phyloP scores from a whole-genome alignment of 2,113 vertebrate genomes.

The Dryoscopus gambensis region DNA sequence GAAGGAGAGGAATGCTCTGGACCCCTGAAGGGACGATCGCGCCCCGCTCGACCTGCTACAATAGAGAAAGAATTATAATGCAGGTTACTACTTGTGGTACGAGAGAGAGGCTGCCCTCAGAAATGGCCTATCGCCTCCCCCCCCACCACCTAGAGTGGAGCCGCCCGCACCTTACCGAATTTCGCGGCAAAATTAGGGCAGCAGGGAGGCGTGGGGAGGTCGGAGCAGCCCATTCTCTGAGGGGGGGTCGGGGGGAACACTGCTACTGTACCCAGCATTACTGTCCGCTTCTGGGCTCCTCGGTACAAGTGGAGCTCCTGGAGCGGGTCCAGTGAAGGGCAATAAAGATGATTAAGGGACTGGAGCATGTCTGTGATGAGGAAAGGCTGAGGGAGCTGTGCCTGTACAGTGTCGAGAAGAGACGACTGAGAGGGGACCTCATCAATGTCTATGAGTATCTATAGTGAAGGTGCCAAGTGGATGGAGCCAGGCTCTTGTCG shows the following conservation, averaged over 20 bases:
- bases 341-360: not conserved
- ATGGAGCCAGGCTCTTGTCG: not conserved
- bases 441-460: not conserved
- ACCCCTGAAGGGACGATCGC: fast-evolving
- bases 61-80: fast-evolving
- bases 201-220: not conserved
- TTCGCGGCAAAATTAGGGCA: not conserved
- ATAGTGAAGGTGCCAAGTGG: too few species aligned
- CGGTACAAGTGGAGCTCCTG: not conserved
- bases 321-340: not conserved
- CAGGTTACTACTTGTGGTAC: fast-evolving
- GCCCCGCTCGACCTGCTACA: fast-evolving
- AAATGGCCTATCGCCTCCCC: fast-evolving
- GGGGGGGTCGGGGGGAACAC: fast-evolving
- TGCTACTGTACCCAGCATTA: fast-evolving
- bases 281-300: fast-evolving
- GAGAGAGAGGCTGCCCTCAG: too few species aligned
- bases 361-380: not conserved
- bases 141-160: not conserved
- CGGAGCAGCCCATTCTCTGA: not conserved
- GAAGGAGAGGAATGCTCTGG: fast-evolving
- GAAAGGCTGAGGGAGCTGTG: not conserved
- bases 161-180: fast-evolving
- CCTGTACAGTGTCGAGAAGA: not conserved
- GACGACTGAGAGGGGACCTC: not conserved